phyloP scores from a whole-genome alignment of 2,888 invertebrate species.

The Plagodis dolabraria region DNA sequence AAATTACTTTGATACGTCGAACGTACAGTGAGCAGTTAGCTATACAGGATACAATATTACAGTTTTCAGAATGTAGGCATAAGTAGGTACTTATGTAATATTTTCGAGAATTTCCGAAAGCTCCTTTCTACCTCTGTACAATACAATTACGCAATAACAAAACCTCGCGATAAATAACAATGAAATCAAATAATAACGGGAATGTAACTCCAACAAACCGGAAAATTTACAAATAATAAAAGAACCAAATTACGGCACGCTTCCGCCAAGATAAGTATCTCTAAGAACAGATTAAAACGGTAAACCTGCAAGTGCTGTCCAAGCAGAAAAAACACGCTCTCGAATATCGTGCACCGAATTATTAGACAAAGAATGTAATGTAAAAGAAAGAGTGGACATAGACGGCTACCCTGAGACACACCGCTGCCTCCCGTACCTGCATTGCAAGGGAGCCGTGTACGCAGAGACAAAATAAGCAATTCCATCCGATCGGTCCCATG shows the following conservation, averaged over 20 bases:
- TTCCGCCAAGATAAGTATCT: constrained; percentile 65
- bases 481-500: constrained; percentile 81
- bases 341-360: constrained; percentile 64
- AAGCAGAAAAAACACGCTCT: constrained; percentile 66
- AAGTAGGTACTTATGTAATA: constrained; percentile 1
- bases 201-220: constrained; percentile 41
- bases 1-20: too few relatives aligned
- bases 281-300: constrained; percentile 69
- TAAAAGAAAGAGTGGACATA: constrained; percentile 58
- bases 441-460: constrained; percentile 76
- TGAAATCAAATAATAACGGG: constrained; percentile 27
- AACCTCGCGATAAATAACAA: neutral
- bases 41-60: too few relatives aligned
- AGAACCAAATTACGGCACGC: constrained; percentile 58
- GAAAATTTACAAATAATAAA: constrained; percentile 63
- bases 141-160: constrained; percentile 1
- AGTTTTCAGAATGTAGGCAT: neutral
- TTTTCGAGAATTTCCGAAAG: too few relatives aligned
- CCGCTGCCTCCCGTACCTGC: constrained; percentile 71
- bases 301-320: constrained; percentile 61
- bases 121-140: neutral
- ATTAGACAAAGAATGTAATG: constrained; percentile 62
- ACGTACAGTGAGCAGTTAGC: too few relatives aligned
- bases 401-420: constrained; percentile 65
- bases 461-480: constrained; percentile 85